phyloP scores from a whole-genome alignment of 2,888 invertebrate genomes.

The Diarsia brunnea region DNA sequence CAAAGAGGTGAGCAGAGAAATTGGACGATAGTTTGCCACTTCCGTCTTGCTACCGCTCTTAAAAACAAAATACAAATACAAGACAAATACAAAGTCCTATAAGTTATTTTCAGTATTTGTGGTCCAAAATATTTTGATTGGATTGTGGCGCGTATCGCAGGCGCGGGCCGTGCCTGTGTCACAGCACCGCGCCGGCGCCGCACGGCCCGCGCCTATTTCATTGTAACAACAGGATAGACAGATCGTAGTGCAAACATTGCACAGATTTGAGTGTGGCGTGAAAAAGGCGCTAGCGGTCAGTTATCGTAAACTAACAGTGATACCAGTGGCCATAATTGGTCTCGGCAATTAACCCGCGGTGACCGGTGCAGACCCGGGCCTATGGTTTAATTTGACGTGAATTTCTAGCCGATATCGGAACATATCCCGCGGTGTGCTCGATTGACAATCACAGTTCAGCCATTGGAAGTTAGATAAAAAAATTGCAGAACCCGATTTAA shows the following conservation, averaged over 20 bases:
- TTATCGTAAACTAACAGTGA: slow-evolving; percentile 79
- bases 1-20: no score
- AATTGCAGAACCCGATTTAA: slow-evolving; percentile 14
- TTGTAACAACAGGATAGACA: slow-evolving; percentile 68
- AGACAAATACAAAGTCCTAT: slow-evolving; percentile 5
- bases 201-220: slow-evolving; percentile 51
- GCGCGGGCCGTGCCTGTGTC: slow-evolving; percentile 10
- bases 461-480: slow-evolving; percentile 65
- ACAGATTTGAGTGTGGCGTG: slow-evolving; percentile 63
- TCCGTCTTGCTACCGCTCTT: no score
- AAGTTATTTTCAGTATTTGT: slow-evolving; percentile 14
- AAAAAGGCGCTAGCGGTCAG: slow-evolving; percentile 67
- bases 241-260: slow-evolving; percentile 65
- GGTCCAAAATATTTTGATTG: slow-evolving; percentile 18
- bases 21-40: no score
- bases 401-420: slow-evolving; percentile 76
- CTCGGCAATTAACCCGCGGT: slow-evolving; percentile 75
- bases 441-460: slow-evolving; percentile 75
- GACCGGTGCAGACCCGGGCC: slow-evolving; percentile 59
- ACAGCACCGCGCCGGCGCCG: neutral
- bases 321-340: slow-evolving; percentile 77
- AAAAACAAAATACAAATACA: no score
- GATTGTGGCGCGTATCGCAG: neutral
- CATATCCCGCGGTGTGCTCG: slow-evolving; percentile 65
- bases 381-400: slow-evolving; percentile 78